phyloP scores from a whole-genome alignment of 2,797 vertebrate genomes.

The Typhlichthys subterraneus region DNA sequence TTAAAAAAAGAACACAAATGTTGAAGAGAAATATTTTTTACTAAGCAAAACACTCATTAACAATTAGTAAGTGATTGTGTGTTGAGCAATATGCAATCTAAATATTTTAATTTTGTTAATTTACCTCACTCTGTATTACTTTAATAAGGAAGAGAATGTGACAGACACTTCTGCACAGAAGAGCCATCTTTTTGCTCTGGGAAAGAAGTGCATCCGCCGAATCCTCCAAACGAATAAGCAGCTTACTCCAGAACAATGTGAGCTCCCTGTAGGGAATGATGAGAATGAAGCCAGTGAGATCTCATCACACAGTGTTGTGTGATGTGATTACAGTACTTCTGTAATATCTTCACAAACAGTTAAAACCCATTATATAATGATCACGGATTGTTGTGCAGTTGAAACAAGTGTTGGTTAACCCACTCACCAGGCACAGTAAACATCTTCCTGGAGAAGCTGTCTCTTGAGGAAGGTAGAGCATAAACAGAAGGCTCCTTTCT shows the following conservation, averaged over 20 bases:
- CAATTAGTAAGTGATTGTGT: not conserved
- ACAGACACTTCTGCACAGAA: constrained; percentile 96
- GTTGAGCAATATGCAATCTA: not conserved
- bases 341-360: not conserved
- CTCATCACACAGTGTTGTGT: not conserved
- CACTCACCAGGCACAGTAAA: constrained; percentile 98
- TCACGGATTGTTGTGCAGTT: not conserved
- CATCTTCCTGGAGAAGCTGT: constrained; percentile 96
- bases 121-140: constrained; percentile 99
- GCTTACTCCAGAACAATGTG: constrained; percentile 99
- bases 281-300: constrained; percentile 15
- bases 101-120: constrained; percentile 19
- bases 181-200: constrained; percentile 92
- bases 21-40: not conserved
- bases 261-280: constrained; percentile 86
- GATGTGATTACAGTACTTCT: not conserved
- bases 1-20: constrained; percentile 18
- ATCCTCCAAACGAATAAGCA: constrained; percentile 92
- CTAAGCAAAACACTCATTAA: too few species aligned
- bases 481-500: constrained; percentile 92
- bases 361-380: not conserved
- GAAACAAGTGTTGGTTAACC: constrained; percentile 13
- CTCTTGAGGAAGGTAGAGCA: constrained; percentile 97
- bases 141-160: constrained; percentile 99
- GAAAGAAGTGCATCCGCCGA: constrained; percentile 92